Evolutionary conservation across 2,797 vertebrate species (phyloP).

Genomic region (Gallirallus australis): DNA sequence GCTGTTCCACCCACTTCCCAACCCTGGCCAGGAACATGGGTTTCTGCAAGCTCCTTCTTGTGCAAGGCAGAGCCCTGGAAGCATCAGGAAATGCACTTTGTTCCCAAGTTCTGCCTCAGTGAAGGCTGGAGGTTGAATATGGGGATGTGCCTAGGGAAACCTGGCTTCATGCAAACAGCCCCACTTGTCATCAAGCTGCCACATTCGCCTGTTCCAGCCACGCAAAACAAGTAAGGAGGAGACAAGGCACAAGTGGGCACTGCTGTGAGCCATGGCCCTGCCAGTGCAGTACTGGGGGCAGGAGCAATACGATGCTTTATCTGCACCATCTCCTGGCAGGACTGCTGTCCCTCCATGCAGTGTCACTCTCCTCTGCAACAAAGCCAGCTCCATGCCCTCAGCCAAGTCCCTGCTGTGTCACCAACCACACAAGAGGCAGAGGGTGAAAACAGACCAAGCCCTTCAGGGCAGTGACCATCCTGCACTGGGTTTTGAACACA

Average conservation of each 20-base stretch:
- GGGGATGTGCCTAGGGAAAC: background rate
- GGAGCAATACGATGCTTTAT: background rate
- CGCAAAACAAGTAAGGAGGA: background rate
- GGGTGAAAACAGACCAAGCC: background rate
- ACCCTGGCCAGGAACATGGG: constrained; percentile 26
- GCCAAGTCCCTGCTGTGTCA: background rate
- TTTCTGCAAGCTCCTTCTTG: constrained; percentile 56
- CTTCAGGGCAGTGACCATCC: background rate
- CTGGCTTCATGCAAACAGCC: background rate
- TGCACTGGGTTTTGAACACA: accelerated
- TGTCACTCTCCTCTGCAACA: background rate
- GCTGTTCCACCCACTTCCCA: constrained; percentile 29
- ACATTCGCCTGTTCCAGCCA: background rate
- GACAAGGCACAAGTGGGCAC: background rate
- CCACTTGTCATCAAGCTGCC: background rate
- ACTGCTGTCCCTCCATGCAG: background rate
- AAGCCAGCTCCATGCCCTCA: background rate
- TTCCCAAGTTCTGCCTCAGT: background rate
- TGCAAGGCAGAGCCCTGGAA: constrained; percentile 30
- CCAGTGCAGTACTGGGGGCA: background rate
- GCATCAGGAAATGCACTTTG: background rate
- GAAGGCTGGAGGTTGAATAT: background rate
- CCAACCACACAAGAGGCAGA: background rate
- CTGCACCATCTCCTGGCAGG: background rate
- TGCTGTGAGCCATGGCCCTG: background rate